phyloP scores from a whole-genome alignment of 2,797 vertebrate species.

The Chelonia mydas region DNA sequence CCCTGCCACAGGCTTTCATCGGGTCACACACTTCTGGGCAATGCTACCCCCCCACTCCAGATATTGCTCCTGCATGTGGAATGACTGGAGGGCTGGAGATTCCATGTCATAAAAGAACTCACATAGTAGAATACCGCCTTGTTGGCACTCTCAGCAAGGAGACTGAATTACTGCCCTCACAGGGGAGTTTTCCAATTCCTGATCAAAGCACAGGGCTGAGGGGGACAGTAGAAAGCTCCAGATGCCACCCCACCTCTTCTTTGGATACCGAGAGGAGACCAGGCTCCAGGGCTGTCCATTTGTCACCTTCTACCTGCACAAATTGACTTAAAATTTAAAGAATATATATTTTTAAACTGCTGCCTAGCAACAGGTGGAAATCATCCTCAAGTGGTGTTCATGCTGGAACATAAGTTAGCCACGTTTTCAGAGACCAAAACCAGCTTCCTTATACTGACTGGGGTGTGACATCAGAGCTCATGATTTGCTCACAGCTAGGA shows the following conservation, averaged over 20 bases:
- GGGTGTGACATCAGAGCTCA: background rate
- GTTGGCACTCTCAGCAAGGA: background rate
- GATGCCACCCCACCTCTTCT: background rate
- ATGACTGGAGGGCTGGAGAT: background rate
- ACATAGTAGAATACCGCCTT: background rate
- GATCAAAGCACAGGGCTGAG: background rate
- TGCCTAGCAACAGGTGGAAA: background rate
- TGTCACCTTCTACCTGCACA: background rate
- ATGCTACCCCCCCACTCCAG: background rate
- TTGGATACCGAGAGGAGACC: background rate
- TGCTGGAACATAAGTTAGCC: background rate
- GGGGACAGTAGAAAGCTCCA: background rate
- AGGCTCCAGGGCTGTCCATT: background rate
- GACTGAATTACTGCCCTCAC: background rate
- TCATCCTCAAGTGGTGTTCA: background rate
- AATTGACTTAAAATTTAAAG: background rate
- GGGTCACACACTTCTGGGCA: background rate
- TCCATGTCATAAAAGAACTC: background rate
- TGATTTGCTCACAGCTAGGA: background rate
- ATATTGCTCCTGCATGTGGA: background rate
- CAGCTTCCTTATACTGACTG: background rate
- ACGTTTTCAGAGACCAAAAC: background rate
- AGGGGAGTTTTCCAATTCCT: background rate
- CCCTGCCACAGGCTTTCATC: background rate
- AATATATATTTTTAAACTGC: accelerated